Evolutionary conservation across 2,797 vertebrate genomes (phyloP).

Genomic region (Muraenolepis orangiensis): DNA sequence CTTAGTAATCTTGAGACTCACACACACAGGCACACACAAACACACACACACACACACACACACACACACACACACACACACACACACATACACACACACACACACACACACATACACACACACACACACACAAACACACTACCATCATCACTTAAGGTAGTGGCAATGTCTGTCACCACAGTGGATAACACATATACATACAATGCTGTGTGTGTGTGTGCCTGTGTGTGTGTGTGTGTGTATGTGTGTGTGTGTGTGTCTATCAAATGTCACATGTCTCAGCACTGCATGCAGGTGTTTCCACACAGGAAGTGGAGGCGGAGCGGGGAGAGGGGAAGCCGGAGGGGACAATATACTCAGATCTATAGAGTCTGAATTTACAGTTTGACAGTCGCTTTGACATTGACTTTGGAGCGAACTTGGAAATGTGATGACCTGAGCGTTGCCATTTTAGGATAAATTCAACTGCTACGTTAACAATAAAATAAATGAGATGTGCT

Average conservation of each 20-base stretch:
- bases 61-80: no score
- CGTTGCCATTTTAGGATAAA: neutral
- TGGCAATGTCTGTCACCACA: neutral
- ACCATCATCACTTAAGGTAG: neutral
- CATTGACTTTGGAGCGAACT: neutral
- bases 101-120: neutral
- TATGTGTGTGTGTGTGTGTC: neutral
- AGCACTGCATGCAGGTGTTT: slow-evolving; percentile 30
- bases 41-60: no score
- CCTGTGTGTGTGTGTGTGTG: neutral
- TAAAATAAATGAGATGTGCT: neutral
- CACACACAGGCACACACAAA: neutral
- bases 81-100: no score
- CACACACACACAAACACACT: neutral
- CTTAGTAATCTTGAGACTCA: neutral
- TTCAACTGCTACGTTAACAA: neutral
- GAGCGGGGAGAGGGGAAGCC: neutral
- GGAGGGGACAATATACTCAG: slow-evolving; percentile 6
- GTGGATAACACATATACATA: neutral
- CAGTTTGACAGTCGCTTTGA: neutral
- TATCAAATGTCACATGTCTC: slow-evolving; percentile 3
- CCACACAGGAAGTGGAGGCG: slow-evolving; percentile 1
- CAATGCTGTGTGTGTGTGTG: neutral
- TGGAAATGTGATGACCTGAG: neutral
- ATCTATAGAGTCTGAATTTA: neutral